Percentiles rank a stretch among this genome's conserved stretches.
Evolutionary conservation across 2,113 vertebrate genomes (phyloP).

Genomic region (Ciconia maguari): DNA sequence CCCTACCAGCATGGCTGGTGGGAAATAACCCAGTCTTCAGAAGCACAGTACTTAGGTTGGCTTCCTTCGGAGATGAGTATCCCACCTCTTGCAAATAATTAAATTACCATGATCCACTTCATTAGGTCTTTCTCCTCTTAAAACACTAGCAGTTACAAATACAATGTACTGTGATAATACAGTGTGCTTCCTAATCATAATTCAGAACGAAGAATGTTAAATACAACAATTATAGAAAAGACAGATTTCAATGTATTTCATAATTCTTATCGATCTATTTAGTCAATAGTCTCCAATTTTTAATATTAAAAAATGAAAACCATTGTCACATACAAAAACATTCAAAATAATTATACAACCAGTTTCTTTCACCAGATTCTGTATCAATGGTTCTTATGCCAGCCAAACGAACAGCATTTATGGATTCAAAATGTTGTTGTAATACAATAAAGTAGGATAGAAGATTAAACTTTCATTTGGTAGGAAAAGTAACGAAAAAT

Average conservation of each 20-base stretch:
- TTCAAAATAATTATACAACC: background rate
- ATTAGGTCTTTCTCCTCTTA: background rate
- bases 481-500: background rate
- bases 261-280: background rate
- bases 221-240: background rate
- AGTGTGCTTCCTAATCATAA: background rate
- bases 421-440: background rate
- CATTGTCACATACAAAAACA: background rate
- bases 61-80: background rate
- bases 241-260: background rate
- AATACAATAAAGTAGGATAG: background rate
- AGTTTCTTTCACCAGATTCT: background rate
- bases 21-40: background rate
- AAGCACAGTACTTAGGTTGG: background rate
- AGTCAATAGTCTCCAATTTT: background rate
- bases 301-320: background rate
- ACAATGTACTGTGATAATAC: background rate
- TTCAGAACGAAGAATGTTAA: background rate
- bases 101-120: background rate
- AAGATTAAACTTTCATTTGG: background rate
- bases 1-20: background rate
- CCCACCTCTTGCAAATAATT: background rate
- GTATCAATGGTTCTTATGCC: background rate
- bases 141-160: background rate
- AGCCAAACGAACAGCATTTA: background rate